Evolutionary conservation across 2,888 invertebrate species (phyloP).

Genomic region (Portevinia maculata): DNA sequence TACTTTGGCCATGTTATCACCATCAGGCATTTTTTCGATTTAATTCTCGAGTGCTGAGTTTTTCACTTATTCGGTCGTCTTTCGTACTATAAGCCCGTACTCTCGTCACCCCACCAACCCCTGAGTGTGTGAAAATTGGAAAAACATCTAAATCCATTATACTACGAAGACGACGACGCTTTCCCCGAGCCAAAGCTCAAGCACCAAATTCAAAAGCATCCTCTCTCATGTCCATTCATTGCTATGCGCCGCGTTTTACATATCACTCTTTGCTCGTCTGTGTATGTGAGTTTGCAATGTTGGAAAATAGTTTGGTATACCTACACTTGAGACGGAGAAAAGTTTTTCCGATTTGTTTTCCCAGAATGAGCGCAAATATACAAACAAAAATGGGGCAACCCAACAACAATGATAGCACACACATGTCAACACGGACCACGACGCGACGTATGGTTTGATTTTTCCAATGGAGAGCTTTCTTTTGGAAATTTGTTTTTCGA

Average conservation of each 20-base stretch:
- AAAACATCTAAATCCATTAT: conserved; percentile 74
- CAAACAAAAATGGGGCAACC: conserved; percentile 30
- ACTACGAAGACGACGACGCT: conserved; percentile 28
- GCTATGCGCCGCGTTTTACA: conserved; percentile 34
- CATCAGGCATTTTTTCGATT: conserved; percentile 63
- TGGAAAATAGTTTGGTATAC: conserved; percentile 63
- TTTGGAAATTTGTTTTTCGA: conserved; percentile 52
- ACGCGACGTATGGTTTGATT: conserved; percentile 34
- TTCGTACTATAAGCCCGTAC: conserved; percentile 50
- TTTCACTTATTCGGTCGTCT: conserved; percentile 65
- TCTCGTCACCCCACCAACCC: conserved; percentile 24
- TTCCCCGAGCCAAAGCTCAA: conserved; percentile 38
- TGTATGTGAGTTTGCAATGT: conserved; percentile 11
- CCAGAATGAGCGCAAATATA: conserved; percentile 54
- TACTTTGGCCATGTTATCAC: conserved; percentile 69
- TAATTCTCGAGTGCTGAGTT: conserved; percentile 65
- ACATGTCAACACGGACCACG: conserved; percentile 51
- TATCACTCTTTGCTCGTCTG: conserved; percentile 28
- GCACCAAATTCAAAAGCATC: conserved; percentile 10
- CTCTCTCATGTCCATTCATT: conserved; percentile 53
- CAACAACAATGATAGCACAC: conserved; percentile 55
- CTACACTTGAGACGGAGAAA: conserved; percentile 56
- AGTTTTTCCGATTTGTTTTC: conserved; percentile 71
- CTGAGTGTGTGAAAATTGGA: conserved; percentile 61
- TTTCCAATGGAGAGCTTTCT: conserved; percentile 61